Evolutionary conservation across 2,888 invertebrate species (phyloP).

Genomic region (Cheilosia variabilis): DNA sequence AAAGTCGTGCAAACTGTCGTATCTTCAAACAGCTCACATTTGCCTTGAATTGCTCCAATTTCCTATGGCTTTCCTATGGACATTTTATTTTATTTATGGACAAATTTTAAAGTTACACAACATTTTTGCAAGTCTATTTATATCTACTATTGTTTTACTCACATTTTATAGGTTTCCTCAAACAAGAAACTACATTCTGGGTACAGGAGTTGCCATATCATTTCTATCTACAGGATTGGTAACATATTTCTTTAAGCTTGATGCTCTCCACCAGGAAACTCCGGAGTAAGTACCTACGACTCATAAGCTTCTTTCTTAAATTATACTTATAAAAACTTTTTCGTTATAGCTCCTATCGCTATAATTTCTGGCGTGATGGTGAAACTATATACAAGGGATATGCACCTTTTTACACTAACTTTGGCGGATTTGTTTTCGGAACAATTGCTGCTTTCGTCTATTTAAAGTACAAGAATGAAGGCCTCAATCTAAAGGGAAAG

Average conservation of each 20-base stretch:
- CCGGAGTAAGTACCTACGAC: conserved; percentile 79
- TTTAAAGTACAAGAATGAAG: conserved; percentile 67
- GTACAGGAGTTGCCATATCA: conserved; percentile 51
- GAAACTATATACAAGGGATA: conserved; percentile 79
- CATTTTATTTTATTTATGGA: too few species aligned
- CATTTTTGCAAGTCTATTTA: too few species aligned
- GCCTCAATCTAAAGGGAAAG: conserved; percentile 66
- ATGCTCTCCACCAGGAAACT: conserved; percentile 78
- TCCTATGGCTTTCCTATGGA: too few species aligned
- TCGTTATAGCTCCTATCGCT: conserved; percentile 78
- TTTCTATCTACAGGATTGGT: conserved; percentile 77
- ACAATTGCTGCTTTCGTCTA: conserved; percentile 79
- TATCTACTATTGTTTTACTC: neutral
- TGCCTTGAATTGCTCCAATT: too few species aligned
- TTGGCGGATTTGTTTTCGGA: conserved; percentile 81
- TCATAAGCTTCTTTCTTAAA: neutral
- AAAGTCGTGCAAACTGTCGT: too few species aligned
- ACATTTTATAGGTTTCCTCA: conserved; percentile 76
- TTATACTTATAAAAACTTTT: neutral
- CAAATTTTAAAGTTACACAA: too few species aligned
- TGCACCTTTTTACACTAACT: conserved; percentile 80
- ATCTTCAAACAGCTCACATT: too few species aligned
- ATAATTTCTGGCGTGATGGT: conserved; percentile 78
- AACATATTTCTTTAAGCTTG: conserved; percentile 78
- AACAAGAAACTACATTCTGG: conserved; percentile 70